Evolutionary conservation across 2,888 invertebrate genomes (phyloP), one percentile per base, ranked within the genome.

Genomic region (Eupithecia inturbata): DNA sequence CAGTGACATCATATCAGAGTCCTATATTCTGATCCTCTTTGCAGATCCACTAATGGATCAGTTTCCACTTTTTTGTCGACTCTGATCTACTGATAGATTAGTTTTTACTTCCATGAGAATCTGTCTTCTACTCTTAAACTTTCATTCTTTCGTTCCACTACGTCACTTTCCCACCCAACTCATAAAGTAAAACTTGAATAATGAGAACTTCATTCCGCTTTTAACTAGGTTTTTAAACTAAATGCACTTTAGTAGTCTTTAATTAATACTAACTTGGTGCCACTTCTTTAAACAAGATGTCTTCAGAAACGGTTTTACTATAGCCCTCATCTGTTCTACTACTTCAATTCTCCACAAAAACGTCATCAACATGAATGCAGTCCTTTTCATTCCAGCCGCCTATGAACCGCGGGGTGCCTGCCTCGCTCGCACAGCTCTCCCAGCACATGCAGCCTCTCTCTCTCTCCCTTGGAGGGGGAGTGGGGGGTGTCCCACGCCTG

Each of bases 371-470:
- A 76, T 76, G 71, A 76, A 76, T 74, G 78, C 67, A 80, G 78
- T 79, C 77, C 71, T 77, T 75, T 75, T 77, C 77, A 73, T 79
- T 78, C 64, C 91, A 95, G 95, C 92, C 92, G 60, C 90, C 89
- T 9, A 83, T 95, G 69, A 95, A 95, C 86, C 95, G 96, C 77
- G 95, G 95, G 73, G 94, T 96, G 79, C 95, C 96, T 0, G 95
- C 95, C 71, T 95, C 95, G 79, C 87, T 95, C 10, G 93, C 95
- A 67, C 95, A 96, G 80, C 84, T 93, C 3, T 88, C 92, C 0
- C 93, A 92, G 77, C 97, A 97, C 91, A 97, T 97, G 96, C 97
- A 96, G 82, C 97, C 97, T 1, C 91, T 97, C 80, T 96, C 97
- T 16, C 92, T 98, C 77, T 97, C 96, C 33, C 96, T 96, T 49